phyloP scores from a whole-genome alignment of 2,888 invertebrate species.

The Drosophila subquinaria region DNA sequence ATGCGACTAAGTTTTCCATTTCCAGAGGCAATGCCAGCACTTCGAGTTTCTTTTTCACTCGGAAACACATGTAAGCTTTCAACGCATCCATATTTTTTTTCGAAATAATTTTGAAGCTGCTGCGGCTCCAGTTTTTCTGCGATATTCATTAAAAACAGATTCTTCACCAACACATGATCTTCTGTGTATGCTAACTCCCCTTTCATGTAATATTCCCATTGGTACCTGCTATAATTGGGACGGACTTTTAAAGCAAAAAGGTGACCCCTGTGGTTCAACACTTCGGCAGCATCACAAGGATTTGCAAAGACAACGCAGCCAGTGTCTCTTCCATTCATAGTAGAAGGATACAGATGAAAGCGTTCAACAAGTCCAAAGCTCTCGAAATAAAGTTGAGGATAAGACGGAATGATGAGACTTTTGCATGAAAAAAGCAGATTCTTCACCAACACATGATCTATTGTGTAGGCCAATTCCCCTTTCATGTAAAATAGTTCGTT shows the following conservation, averaged over 20 bases:
- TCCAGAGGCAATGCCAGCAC: no score
- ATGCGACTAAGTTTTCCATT: not conserved
- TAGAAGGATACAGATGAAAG: constrained; percentile 18
- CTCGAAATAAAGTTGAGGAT: constrained; percentile 32
- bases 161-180: constrained; percentile 53
- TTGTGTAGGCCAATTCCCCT: constrained; percentile 46
- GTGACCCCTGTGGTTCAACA: not conserved
- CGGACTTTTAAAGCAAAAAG: constrained; percentile 30
- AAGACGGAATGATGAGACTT: no score
- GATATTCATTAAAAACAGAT: constrained; percentile 38
- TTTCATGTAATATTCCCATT: constrained; percentile 39
- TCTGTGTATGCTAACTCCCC: constrained; percentile 59
- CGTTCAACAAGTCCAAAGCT: constrained; percentile 40
- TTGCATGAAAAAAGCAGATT: constrained; percentile 29
- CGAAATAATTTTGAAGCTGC: constrained; percentile 31
- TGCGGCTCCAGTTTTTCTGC: constrained; percentile 30
- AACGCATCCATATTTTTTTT: constrained; percentile 35
- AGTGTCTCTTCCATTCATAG: not conserved
- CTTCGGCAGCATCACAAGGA: constrained; percentile 45
- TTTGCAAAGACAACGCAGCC: constrained; percentile 44
- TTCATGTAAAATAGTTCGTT: not conserved
- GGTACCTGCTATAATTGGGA: constrained; percentile 67
- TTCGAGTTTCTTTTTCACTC: no score
- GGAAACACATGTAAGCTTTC: constrained; percentile 24
- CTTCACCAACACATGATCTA: constrained; percentile 53